Evolutionary conservation across 1,140 invertebrate species (phyloP), one percentile per base, ranked within the genome.

Genomic region (Drosophila watanabei): DNA sequence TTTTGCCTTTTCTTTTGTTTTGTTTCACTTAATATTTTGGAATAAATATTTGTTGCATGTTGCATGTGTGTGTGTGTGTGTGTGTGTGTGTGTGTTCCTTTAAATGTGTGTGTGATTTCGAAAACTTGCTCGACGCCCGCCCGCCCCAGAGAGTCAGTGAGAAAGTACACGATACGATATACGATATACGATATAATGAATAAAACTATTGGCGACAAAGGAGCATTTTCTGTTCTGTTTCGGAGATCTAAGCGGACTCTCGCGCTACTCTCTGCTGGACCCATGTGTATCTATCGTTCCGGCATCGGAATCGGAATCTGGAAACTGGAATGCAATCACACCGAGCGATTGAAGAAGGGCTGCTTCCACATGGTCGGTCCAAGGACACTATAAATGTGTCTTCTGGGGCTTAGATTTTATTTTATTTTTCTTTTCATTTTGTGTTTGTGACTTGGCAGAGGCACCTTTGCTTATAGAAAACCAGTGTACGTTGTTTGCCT

Each of bases 11-110:
- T 69, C 16, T 39, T 28, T 30, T 51, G 8, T 30, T 54, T 57
- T 37, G 52, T 37, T 56, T 56, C 48, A 51, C 28, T 79, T 41
- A 60, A 61, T 66, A 72, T 63, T 75, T 79, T 89, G 79, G 78
- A 89, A 89, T 88, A 85, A 81, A 89, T 89, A 81, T 89, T 84
- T 71, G 62, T 73, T 64, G 66, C 16, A 51, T 51, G n/a, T 24
- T 24, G 24, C 24, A 24, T 52, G 24, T 48, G 48, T 52, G 28
- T 37, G 41, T 65, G 45, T 80, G 60, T 56, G 52, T 73, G 32
- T n/a, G n/a, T 52, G 46, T 63, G 24, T n/a, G n/a, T 37, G 41
- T 65, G 45, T 80, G 60, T 69, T 59, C 49, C 33, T 62, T 79
- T 46, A 64, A 60, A 52, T 56, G 52, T 73, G 32, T 73, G 32